Percentiles rank a stretch among this genome's conserved stretches.
Evolutionary conservation across 2,888 invertebrate genomes (phyloP).

Genomic region (Apamea monoglypha): DNA sequence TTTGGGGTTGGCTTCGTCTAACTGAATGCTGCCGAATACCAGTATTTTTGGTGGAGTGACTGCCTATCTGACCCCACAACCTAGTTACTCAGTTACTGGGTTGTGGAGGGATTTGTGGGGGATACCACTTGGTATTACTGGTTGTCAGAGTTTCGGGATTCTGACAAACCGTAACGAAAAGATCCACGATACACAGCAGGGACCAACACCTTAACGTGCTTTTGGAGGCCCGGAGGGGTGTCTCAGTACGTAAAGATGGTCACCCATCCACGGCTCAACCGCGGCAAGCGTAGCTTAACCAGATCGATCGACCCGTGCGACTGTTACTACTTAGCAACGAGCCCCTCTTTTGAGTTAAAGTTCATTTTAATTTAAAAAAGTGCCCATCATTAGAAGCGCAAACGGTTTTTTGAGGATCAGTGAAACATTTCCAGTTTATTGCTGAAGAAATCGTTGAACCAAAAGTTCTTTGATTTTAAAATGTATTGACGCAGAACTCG

Average conservation of each 20-base stretch:
- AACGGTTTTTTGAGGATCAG: not conserved
- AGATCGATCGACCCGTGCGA: not conserved
- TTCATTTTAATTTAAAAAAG: not conserved
- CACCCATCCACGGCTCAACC: not conserved
- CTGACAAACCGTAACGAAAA: not conserved
- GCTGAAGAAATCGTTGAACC: not conserved
- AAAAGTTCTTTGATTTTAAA: conserved; percentile 24
- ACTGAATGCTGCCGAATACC: not conserved
- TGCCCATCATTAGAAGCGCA: not conserved
- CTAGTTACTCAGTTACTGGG: not conserved
- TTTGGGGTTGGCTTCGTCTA: not conserved
- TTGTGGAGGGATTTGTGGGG: too few relatives aligned
- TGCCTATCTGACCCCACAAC: not conserved
- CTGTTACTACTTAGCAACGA: not conserved
- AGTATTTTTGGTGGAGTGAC: not conserved
- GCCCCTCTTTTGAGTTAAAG: not conserved
- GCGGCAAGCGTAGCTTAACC: not conserved
- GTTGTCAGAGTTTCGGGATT: not conserved
- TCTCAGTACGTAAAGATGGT: not conserved
- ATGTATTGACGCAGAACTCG: conserved; percentile 6
- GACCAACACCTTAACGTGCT: not conserved
- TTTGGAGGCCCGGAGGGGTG: not conserved
- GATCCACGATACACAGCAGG: not conserved
- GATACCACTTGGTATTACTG: not conserved
- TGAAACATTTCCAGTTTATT: conserved; percentile 8